These are phyloP conservation scores for Montipora capricornis DNA, from an alignment of 64 coral and sea anemone species.

Conservation along the genomic window DNA sequence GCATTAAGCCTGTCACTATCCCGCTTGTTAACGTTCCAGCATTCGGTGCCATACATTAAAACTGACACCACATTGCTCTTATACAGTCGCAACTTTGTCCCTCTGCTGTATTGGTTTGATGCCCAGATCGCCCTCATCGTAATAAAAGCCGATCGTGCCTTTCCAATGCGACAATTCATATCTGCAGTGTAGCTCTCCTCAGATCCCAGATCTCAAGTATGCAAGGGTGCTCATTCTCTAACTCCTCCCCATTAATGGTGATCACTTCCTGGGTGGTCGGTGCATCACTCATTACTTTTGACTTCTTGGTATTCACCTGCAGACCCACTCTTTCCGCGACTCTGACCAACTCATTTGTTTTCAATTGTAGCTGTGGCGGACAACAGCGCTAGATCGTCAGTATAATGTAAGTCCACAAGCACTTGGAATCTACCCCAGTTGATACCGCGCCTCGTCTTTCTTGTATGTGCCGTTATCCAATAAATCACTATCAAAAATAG, in stretches of 20 bases:
- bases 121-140: too few relatives aligned
- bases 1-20: too few relatives aligned
- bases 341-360: background rate
- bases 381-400: background rate
- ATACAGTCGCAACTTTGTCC: too few relatives aligned
- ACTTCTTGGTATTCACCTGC: background rate
- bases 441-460: background rate
- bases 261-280: background rate
- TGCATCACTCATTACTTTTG: background rate
- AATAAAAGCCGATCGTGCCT: too few relatives aligned
- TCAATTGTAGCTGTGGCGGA: background rate
- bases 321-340: background rate
- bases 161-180: too few relatives aligned
- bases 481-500: background rate
- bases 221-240: background rate
- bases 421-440: background rate
- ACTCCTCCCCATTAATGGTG: too few relatives aligned
- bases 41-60: too few relatives aligned
- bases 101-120: too few relatives aligned
- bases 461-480: background rate
- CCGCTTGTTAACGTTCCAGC: too few relatives aligned
- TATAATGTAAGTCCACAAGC: background rate
- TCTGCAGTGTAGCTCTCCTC: too few relatives aligned
- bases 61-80: too few relatives aligned
- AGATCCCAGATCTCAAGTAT: too few relatives aligned